phyloP scores from a whole-genome alignment of 2,797 vertebrate species.

The Mallotus villosus region DNA sequence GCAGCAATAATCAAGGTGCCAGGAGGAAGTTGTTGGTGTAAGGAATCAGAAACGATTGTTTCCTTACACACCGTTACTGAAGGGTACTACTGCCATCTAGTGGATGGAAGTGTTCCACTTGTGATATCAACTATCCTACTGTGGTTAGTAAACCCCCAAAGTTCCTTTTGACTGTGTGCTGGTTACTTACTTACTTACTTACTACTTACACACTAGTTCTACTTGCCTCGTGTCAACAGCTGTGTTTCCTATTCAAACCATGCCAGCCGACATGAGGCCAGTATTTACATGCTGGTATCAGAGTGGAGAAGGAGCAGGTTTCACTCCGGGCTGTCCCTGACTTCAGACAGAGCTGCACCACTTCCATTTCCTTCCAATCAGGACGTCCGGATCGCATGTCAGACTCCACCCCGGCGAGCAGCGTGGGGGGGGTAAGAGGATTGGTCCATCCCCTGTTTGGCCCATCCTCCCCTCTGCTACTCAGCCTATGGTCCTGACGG shows the following conservation, averaged over 20 bases:
- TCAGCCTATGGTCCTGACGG: slow-evolving; percentile 29
- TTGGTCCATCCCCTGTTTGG: background rate
- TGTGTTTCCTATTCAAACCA: background rate
- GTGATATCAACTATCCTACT: background rate
- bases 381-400: slow-evolving; percentile 22
- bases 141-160: no score
- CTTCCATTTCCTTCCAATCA: slow-evolving; percentile 36
- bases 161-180: no score
- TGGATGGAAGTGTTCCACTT: background rate
- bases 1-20: background rate
- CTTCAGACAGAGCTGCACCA: background rate
- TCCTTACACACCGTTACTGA: background rate
- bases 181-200: no score
- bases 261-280: background rate
- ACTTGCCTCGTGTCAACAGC: background rate
- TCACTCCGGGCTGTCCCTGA: background rate
- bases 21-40: background rate
- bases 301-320: background rate
- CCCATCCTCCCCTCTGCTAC: background rate
- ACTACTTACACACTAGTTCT: no score
- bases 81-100: slow-evolving; percentile 9
- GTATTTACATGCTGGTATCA: slow-evolving; percentile 1
- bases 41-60: background rate
- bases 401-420: slow-evolving; percentile 28
- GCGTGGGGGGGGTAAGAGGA: background rate